Conservation (phyloP, 2,797 vertebrate species). For the Leptatherina wallacei region DNA sequence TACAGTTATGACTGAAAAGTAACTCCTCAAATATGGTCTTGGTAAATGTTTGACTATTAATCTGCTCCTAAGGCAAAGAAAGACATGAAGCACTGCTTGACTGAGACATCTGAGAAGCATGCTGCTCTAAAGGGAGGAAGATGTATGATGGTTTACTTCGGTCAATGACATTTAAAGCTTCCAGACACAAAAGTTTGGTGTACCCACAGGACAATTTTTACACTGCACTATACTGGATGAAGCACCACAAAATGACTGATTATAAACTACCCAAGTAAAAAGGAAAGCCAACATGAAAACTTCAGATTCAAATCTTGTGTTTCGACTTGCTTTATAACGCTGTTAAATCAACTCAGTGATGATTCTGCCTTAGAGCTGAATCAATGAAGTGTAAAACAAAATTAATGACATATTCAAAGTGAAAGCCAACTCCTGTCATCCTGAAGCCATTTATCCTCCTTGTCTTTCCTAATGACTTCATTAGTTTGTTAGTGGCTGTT, state of each 20-base stretch:
- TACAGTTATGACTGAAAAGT: too few relatives aligned
- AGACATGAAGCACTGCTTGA: too few relatives aligned
- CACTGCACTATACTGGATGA: not conserved
- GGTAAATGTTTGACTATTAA: too few relatives aligned
- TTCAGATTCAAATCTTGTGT: not conserved
- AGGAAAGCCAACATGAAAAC: not conserved
- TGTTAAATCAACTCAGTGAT: not conserved
- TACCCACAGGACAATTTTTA: not conserved
- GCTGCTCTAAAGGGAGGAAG: too few relatives aligned
- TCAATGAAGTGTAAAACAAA: slow-evolving; percentile 12
- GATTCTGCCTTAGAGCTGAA: slow-evolving; percentile 10
- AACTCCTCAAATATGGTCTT: too few relatives aligned
- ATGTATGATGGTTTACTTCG: too few relatives aligned
- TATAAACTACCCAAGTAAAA: too few relatives aligned
- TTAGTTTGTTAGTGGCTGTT: slow-evolving; percentile 36
- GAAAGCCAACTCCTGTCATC: slow-evolving; percentile 8
- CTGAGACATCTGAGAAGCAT: too few relatives aligned
- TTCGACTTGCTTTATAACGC: not conserved
- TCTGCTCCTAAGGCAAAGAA: too few relatives aligned
- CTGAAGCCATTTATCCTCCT: slow-evolving; percentile 20
- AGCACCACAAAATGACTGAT: too few relatives aligned
- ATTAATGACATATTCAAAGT: slow-evolving; percentile 3
- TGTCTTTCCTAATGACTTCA: slow-evolving; percentile 36
- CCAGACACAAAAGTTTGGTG: not conserved
- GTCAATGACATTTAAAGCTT: not conserved